Evolutionary conservation across 2,888 invertebrate genomes (phyloP), one percentile per base, ranked within the genome.

Genomic region (Eurytoma adleriae): DNA sequence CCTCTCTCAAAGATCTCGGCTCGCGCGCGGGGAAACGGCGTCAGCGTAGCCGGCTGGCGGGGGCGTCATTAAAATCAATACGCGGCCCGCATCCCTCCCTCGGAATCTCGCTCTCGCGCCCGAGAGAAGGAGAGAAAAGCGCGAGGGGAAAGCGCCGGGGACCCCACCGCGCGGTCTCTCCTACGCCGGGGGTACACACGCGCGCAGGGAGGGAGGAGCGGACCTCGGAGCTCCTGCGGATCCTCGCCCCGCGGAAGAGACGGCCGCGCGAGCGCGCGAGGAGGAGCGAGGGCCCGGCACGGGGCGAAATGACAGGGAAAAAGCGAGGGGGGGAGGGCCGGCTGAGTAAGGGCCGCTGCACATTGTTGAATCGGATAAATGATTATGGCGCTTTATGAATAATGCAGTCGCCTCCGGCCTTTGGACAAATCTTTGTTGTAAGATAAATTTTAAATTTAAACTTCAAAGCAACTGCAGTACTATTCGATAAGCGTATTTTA

Each of bases 51-150:
- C 30, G 30, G 30, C 52, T 18, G 56, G 86, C 86, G 88, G 89
- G 88, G 87, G 86, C 88, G 88, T 91, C 91, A 91, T 91, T 91
- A 90, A 91, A 90, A 91, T 90, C 90, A 91, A 90, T 90, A 91
- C 90, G 88, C 86, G 88, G 86, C 83, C 82, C 84, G 85, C 84
- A 84, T 85, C 85, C 83, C 86, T 86, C 86, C 86, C 85, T 87
- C 86, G 83, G 82, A 83, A 81, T 87, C 74, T 79, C 79, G 62
- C 78, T 79, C 78, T 74, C 73, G 54, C 77, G 48, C 61, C 59
- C n/a, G 50, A 48, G 50, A 18, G 27, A 2, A 50, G 27, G 71
- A 52, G 68, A 64, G n/a, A 40, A 61, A 66, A 3, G 66, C 48
- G n/a, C 40, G 57, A 67, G 59, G 74, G 59, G 59, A 67, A 67